Percentiles rank a stretch among this genome's conserved stretches.
Evolutionary conservation across 2,113 vertebrate species (phyloP).

Genomic region (Potamarius usumacintae): DNA sequence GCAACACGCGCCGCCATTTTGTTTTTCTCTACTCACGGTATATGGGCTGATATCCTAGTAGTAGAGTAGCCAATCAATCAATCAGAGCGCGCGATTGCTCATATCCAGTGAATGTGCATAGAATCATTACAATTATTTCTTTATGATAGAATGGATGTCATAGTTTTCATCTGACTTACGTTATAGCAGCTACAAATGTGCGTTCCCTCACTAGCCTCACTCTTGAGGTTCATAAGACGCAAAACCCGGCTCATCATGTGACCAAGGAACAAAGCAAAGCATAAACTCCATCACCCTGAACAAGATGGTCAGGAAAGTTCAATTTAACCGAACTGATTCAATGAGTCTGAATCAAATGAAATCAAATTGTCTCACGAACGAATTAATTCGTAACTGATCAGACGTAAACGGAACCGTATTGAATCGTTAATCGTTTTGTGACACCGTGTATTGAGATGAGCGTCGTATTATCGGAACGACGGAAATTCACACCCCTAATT

Average conservation of each 20-base stretch:
- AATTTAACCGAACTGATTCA: background rate
- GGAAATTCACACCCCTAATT: background rate
- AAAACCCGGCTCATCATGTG: background rate
- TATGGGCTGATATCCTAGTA: too few species aligned
- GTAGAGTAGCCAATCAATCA: too few species aligned
- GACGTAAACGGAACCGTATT: too few species aligned
- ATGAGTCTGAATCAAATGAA: background rate
- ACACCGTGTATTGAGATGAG: too few species aligned
- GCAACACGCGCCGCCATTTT: too few species aligned
- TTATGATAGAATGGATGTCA: background rate
- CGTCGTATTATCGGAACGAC: background rate
- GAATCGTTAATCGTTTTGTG: background rate
- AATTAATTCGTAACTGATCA: background rate
- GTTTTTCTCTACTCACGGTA: too few species aligned
- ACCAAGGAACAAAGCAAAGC: background rate
- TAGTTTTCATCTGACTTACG: background rate
- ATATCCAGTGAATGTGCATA: too few species aligned
- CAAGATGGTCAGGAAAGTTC: background rate
- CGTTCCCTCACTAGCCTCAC: background rate
- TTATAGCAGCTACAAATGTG: background rate
- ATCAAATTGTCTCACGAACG: background rate
- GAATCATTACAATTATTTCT: background rate
- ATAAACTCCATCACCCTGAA: background rate
- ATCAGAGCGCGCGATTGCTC: too few species aligned
- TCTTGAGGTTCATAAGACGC: background rate